Evolutionary conservation across 2,797 vertebrate genomes (phyloP), one percentile per base, ranked within the genome.

Genomic region (Ceryle rudis): DNA sequence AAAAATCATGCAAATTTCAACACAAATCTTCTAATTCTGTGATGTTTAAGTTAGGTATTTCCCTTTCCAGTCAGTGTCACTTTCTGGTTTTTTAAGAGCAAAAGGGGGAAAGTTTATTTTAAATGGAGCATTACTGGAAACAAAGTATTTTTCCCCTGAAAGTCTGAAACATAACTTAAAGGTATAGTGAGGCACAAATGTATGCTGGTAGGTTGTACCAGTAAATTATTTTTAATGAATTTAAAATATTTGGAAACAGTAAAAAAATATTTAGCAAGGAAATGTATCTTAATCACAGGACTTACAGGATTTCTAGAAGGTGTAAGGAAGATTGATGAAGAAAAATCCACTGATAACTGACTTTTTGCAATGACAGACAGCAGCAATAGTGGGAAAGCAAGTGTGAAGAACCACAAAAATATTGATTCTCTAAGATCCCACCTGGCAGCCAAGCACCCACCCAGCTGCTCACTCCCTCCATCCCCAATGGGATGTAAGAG

Each of bases 401-500:
- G 17, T 11, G 44, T 25, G 42, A 69, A 85, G 42, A 90, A 64
- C 16, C 51, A 22, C 17, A 58, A 67, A 90, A 14, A 42, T 15
- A 17, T 1, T 25, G 49, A 60, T n/a, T 46, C 42, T 54, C 37
- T 37, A 37, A 37, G 15, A 54, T 49, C 17, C 74, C 1, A 2
- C 4, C 42, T 66, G 51, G 70, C 37, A 89, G 88, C 42, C 74
- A 87, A 81, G 37, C 42, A 62, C 44, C 14, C 46, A 57, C 4
- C 13, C 19, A 35, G 33, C 46, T 66, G 31, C 61, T 91, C 1
- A 1, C 21, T 62, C 57, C 46, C 14, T 85, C 33, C 2, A 2
- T 28, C 39, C 20, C 19, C 64, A 81, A 9, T 0, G 2, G 8
- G 10, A 39, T 17, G 58, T 0, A 2, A 25, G 22, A 65, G 16